A percentile compares a stretch with the other conserved stretches of the same genome.
phyloP scores from a whole-genome alignment of 2,888 invertebrate species.

The Ashinkailepas kermadecensis region DNA sequence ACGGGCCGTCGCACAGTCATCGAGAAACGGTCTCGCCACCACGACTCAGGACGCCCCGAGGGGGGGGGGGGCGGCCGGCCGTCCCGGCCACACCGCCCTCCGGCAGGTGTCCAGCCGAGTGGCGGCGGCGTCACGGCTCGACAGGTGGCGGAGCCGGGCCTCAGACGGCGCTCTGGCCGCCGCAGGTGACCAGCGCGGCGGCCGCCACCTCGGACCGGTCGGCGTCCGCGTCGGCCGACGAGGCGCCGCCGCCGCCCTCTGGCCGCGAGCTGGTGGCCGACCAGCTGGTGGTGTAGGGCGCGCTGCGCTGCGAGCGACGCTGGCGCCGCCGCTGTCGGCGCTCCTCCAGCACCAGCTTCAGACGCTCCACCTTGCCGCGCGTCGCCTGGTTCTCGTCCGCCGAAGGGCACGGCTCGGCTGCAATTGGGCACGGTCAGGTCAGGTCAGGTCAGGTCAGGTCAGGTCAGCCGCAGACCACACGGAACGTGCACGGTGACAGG shows the following conservation, averaged over 20 bases:
- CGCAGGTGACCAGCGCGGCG: constrained; percentile 14
- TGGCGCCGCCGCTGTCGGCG: constrained; percentile 51
- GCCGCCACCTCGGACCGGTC: background rate
- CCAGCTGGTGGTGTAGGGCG: constrained; percentile 39
- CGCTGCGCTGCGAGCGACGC: constrained; percentile 52
- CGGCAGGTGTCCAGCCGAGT: background rate
- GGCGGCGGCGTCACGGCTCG: background rate
- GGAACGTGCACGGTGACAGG: too few species aligned
- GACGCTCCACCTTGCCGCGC: constrained; percentile 75
- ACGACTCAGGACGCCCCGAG: too few species aligned
- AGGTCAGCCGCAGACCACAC: too few species aligned
- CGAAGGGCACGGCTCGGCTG: background rate
- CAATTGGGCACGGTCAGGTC: background rate
- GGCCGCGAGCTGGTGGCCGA: constrained; percentile 18
- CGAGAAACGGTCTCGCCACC: too few species aligned
- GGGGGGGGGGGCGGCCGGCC: too few species aligned
- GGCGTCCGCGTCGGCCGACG: background rate
- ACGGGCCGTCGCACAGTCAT: too few species aligned
- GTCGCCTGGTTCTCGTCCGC: constrained; percentile 61
- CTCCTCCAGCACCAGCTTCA: constrained; percentile 84
- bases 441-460: too few species aligned
- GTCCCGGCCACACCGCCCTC: background rate
- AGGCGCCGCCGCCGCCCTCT: background rate
- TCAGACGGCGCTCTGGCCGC: constrained; percentile 15
- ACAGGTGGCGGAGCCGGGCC: background rate